Evolutionary conservation across 1,140 invertebrate genomes (phyloP), one percentile per base, ranked within the genome.

Genomic region (Papilio aristodemus): DNA sequence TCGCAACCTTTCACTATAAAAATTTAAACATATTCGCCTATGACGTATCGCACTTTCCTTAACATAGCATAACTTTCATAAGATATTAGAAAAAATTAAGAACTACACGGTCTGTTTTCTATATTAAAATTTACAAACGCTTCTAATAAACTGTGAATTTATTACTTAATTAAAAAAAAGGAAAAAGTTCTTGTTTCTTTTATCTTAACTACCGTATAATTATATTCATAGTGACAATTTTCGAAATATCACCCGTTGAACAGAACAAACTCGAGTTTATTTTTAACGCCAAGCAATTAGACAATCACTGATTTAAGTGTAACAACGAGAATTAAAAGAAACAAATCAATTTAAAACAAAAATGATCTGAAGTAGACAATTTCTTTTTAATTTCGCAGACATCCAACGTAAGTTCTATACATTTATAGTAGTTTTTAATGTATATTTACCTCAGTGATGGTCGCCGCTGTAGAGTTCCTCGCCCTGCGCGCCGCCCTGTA

Each of bases 361-460:
- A 22, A 19, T 8, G 1, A 9, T 43, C 7, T 22, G 19, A 17
- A 19, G 7, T 50, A 50, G 14, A 32, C 1, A 54, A 3, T 13
- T 54, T 54, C 4, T 11, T 39, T 54, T 17, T 39, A 22, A 66
- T 66, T 66, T 66, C 63, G 63, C 63, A 66, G 63, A 46, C 63
- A 66, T 50, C 39, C 63, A 66, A 50, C 63, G 63, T 27, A 3
- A 43, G 9, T 4, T 43, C 38, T 39, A 62, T 62, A 62, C 59
- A 62, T 62, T 13, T 37, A 62, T 17, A 62, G 9, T 14, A 37
- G 17, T 17, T 38, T 41, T 43, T 8, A 0, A 32, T 0, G 0
- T 43, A 76, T 46, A 76, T 11, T 83, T 82, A 90, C 89, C 91
- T 92, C 92, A 39, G 81, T 81, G 25, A 86, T 90, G 0, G 87